Evolutionary conservation across 2,888 invertebrate genomes (phyloP).

Genomic region (Cyclophora punctaria): DNA sequence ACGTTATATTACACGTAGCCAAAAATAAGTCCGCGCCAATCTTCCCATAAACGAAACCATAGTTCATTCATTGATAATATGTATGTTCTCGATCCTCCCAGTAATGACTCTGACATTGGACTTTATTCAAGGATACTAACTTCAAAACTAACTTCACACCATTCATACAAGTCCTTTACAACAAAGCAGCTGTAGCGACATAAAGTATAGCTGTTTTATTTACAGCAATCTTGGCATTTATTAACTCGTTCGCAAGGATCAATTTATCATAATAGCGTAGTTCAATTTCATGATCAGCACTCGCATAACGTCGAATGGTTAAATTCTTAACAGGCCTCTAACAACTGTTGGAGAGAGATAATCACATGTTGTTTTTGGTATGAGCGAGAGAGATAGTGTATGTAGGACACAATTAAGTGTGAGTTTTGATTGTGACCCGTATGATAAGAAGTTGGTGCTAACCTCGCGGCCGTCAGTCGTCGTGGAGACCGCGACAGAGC

Average conservation of each 20-base stretch:
- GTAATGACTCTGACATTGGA: too few species aligned
- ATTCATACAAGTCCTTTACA: conserved; percentile 1
- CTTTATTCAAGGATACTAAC: too few species aligned
- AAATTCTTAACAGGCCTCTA: conserved; percentile 14
- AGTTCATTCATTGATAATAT: too few species aligned
- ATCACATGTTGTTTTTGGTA: conserved; percentile 10
- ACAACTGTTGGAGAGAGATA: conserved; percentile 22
- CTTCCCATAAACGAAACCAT: too few species aligned
- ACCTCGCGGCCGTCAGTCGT: conserved; percentile 49
- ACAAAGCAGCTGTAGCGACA: conserved; percentile 8
- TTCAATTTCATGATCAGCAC: too few species aligned
- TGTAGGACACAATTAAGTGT: conserved; percentile 12
- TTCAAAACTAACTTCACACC: not conserved
- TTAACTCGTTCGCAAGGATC: too few species aligned
- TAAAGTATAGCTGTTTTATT: not conserved
- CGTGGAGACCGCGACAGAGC: conserved; percentile 53
- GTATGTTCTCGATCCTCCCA: too few species aligned
- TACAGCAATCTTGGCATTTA: too few species aligned
- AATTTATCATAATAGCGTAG: too few species aligned
- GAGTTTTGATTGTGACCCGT: conserved; percentile 24
- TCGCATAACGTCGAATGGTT: too few species aligned
- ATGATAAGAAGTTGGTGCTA: conserved; percentile 27
- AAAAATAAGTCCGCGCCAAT: too few species aligned
- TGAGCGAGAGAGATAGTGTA: conserved; percentile 24
- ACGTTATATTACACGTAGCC: too few species aligned